Conservation (phyloP, 2,888 invertebrate genomes). For the Aphrophora alni region DNA sequence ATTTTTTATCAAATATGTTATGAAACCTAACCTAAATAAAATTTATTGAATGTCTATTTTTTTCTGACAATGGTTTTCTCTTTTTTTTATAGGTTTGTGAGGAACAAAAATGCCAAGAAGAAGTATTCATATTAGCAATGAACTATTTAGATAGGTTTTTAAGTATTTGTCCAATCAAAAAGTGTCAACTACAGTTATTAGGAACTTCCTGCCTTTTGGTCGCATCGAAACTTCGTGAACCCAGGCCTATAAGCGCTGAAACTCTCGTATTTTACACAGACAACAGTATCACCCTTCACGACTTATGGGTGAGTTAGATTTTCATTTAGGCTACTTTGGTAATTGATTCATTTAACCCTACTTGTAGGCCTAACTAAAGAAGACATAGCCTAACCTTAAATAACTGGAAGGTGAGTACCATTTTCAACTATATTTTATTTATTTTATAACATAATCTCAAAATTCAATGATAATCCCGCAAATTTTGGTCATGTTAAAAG, state of each 20-base stretch:
- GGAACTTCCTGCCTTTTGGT: conserved; percentile 91
- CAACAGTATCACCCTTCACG: conserved; percentile 84
- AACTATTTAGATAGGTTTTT: conserved; percentile 95
- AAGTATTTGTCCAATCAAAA: conserved; percentile 79
- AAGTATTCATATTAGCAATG: conserved; percentile 91
- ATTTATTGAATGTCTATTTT: too few species aligned
- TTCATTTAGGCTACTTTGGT: neutral
- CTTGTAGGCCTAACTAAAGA: neutral
- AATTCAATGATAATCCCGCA: too few species aligned
- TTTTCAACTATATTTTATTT: neutral
- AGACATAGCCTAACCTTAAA: neutral
- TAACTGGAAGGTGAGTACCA: neutral
- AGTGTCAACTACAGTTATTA: conserved; percentile 88
- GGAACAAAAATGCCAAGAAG: conserved; percentile 90
- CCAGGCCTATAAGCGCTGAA: conserved; percentile 78
- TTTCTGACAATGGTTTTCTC: conserved; percentile 16
- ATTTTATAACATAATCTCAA: too few species aligned
- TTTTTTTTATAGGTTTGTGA: conserved; percentile 82
- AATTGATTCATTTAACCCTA: neutral
- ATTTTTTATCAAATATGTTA: too few species aligned
- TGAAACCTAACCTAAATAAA: too few species aligned
- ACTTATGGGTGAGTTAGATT: conserved; percentile 83
- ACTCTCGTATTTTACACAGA: conserved; percentile 92
- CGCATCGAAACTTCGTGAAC: conserved; percentile 92
- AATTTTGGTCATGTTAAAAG: too few species aligned